phyloP scores from a whole-genome alignment of 2,888 invertebrate species.

The Phyto melanocephala region DNA sequence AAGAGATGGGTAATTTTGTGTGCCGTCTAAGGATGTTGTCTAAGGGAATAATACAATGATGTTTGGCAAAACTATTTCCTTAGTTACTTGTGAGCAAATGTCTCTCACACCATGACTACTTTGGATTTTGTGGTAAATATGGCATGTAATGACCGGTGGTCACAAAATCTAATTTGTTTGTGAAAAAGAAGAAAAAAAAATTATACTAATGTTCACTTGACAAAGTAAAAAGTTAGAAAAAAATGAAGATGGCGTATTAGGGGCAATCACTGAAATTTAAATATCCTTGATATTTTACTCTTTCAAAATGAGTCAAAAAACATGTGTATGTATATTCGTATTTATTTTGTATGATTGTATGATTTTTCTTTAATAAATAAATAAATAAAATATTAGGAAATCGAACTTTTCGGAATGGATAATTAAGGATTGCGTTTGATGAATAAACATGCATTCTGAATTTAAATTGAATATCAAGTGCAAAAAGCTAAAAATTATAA shows the following conservation, averaged over 20 bases:
- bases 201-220: conserved; percentile 29
- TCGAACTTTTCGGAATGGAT: too few relatives aligned
- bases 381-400: too few relatives aligned
- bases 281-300: not conserved
- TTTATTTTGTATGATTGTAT: too few relatives aligned
- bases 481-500: too few relatives aligned
- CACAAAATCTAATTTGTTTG: conserved; percentile 77
- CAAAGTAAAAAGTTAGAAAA: conserved; percentile 19
- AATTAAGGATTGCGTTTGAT: too few relatives aligned
- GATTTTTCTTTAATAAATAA: too few relatives aligned
- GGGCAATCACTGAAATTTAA: not conserved
- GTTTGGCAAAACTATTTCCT: conserved; percentile 47
- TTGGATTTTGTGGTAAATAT: conserved; percentile 71
- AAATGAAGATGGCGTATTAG: not conserved
- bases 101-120: conserved; percentile 45
- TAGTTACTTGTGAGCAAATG: conserved; percentile 27
- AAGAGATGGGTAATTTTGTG: conserved; percentile 30
- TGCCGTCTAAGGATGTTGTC: conserved; percentile 1
- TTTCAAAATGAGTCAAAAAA: too few relatives aligned
- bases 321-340: too few relatives aligned
- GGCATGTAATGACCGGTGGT: conserved; percentile 77
- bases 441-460: too few relatives aligned
- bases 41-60: conserved; percentile 12
- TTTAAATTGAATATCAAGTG: too few relatives aligned
- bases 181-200: conserved; percentile 59